Base-by-base conservation (phyloP, 2,888 invertebrate species). In the Thera britannica region DNA sequence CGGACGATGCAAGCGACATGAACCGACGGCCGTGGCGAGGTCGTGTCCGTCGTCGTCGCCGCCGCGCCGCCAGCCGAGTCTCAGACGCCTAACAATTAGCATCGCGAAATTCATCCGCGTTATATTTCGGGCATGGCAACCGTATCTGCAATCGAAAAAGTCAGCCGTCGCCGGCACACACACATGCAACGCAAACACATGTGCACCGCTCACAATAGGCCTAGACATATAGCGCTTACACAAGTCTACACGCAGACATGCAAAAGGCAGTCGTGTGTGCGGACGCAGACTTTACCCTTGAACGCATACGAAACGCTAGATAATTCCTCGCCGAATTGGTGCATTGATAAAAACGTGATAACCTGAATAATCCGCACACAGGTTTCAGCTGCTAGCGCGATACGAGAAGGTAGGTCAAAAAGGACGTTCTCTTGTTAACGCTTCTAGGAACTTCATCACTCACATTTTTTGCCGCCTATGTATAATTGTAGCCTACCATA, bases 121-220 rank as follows among this genome's bases (percentile, higher is more conserved):
- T 85, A 85, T 90, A 92, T 93, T 93, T 93, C 83, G 90, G 92
- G 90, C 91, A 89, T 93, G 83, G 93, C 88, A 92, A 93, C 93
- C 83, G 82, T 82, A 85, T 90, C 83, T 90, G 88, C 90, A 90
- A 88, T 89, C 88, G 88, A 90, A 91, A 92, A 91, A 89, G 83
- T 88, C 83, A 83, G 85, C 81, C 89, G 86, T 78, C 87, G 84
- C 79, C 82, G 84, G 82, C 90, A 80, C 88, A 86, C 87, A 73
- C 88, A 86, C 82, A 83, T 85, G 75, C 75, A 76, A 72, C 77
- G 65, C 73, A 76, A 57, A 88, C 84, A 85, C 79, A 78, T 84
- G 83, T 82, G 84, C 77, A 75, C 77, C 72, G 79, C 81, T 75
- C 83, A 85, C 86, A 87, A 88, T 88, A 90, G 88, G 84, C 87